Conservation (phyloP, 1,140 invertebrate species). For the Cepaea nemoralis region DNA sequence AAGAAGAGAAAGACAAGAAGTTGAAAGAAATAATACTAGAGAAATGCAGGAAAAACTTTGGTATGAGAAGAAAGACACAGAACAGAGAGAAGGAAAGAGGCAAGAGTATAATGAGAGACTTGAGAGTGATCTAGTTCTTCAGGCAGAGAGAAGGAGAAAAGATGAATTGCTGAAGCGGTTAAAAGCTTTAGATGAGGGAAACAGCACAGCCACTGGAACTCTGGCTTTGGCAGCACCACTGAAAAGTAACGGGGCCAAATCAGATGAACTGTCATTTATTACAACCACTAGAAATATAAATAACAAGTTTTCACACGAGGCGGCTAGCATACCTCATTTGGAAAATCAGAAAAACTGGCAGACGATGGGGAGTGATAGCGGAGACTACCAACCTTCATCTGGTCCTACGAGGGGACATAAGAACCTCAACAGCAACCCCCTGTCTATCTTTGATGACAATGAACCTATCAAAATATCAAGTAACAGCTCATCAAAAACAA, state of each 20-base stretch:
- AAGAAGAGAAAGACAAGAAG: conserved; percentile 35
- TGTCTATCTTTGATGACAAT: conserved; percentile 39
- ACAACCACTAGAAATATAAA: conserved; percentile 62
- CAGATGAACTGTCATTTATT: conserved; percentile 48
- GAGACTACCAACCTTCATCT: conserved; percentile 60
- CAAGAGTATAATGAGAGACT: conserved; percentile 50
- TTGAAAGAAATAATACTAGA: conserved; percentile 46
- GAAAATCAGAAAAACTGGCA: conserved; percentile 48
- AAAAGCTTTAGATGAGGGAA: conserved; percentile 50
- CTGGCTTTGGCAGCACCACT: background rate
- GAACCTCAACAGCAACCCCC: background rate
- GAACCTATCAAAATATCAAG: conserved; percentile 26
- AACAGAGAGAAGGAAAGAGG: conserved; percentile 45
- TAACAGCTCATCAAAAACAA: background rate
- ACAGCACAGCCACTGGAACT: conserved; percentile 6
- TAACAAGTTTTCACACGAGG: conserved; percentile 60
- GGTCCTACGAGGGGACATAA: conserved; percentile 28
- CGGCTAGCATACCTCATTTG: conserved; percentile 51
- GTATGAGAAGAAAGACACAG: conserved; percentile 44
- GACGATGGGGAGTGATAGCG: conserved; percentile 45
- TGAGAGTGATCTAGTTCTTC: conserved; percentile 51
- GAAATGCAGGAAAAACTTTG: conserved; percentile 36
- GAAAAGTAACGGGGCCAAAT: background rate
- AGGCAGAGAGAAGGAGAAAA: conserved; percentile 60
- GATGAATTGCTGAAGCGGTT: conserved; percentile 56